These are phyloP conservation scores for Sycophila sp. DNA, from an alignment of 1,140 invertebrate species.

Conservation along the genomic window DNA sequence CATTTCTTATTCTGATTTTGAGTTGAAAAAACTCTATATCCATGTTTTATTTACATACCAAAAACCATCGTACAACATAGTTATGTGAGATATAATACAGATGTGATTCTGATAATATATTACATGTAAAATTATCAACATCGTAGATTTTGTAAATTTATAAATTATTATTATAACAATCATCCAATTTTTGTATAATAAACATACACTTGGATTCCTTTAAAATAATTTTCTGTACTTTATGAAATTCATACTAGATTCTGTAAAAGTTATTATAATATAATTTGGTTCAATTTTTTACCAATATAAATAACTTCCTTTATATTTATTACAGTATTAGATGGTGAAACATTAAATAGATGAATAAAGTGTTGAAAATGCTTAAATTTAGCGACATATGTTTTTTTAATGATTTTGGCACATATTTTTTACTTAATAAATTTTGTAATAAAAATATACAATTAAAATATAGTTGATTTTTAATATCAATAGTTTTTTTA, in stretches of 20 bases:
- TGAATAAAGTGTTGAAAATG: background rate
- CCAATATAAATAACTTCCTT: background rate
- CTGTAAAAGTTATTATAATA: background rate
- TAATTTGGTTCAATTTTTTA: background rate
- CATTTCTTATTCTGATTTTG: background rate
- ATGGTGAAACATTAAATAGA: background rate
- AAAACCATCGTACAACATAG: background rate
- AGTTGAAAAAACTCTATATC: background rate
- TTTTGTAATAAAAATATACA: background rate
- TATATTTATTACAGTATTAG: background rate
- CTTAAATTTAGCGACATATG: background rate
- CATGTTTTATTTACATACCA: background rate
- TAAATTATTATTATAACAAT: background rate
- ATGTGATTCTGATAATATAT: background rate
- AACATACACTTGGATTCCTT: background rate
- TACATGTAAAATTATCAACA: background rate
- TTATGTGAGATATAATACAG: background rate
- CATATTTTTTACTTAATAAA: background rate
- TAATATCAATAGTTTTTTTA: background rate
- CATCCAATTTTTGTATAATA: background rate
- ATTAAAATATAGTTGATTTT: conserved; percentile 8
- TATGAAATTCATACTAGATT: too few relatives aligned
- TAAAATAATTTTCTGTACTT: background rate
- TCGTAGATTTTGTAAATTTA: background rate
- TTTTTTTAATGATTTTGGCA: too few relatives aligned